These are phyloP conservation scores for Mimumesa dahlbomi DNA, from an alignment of 2,888 invertebrate species.

Conservation along the genomic window DNA sequence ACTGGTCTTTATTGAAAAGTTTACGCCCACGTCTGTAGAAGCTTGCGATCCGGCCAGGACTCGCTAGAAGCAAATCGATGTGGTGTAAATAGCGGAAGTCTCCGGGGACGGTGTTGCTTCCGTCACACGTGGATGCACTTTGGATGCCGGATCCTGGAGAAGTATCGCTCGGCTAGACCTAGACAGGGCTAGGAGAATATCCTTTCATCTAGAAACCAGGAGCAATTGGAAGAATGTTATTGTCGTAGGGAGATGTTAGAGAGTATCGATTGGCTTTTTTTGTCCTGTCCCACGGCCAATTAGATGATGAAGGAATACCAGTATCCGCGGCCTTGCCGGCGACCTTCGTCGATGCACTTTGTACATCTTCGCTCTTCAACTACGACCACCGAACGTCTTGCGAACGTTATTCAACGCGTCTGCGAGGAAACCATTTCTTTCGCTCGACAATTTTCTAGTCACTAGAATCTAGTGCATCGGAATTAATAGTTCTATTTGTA, in stretches of 20 bases:
- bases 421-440: too few species aligned
- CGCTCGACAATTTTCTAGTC: too few species aligned
- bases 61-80: constrained; percentile 11
- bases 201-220: too few species aligned
- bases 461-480: too few species aligned
- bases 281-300: not conserved
- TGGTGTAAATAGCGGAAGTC: constrained; percentile 19
- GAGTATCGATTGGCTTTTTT: not conserved
- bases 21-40: constrained; percentile 57
- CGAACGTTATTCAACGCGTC: constrained; percentile 6
- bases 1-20: constrained; percentile 64
- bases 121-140: too few species aligned
- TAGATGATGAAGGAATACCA: not conserved
- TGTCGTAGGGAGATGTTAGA: not conserved
- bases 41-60: constrained; percentile 15
- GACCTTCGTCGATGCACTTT: constrained; percentile 25
- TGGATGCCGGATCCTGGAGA: too few species aligned
- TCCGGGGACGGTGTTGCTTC: constrained; percentile 4
- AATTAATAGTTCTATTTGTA: too few species aligned
- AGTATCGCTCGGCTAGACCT: too few species aligned
- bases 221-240: too few species aligned
- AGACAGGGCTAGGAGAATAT: not conserved
- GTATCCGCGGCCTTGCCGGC: constrained; percentile 25
- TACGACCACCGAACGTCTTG: not conserved
- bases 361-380: constrained; percentile 27